Evolutionary conservation across 1,140 invertebrate genomes (phyloP).

Genomic region (Leptinotarsa undecemlineata): DNA sequence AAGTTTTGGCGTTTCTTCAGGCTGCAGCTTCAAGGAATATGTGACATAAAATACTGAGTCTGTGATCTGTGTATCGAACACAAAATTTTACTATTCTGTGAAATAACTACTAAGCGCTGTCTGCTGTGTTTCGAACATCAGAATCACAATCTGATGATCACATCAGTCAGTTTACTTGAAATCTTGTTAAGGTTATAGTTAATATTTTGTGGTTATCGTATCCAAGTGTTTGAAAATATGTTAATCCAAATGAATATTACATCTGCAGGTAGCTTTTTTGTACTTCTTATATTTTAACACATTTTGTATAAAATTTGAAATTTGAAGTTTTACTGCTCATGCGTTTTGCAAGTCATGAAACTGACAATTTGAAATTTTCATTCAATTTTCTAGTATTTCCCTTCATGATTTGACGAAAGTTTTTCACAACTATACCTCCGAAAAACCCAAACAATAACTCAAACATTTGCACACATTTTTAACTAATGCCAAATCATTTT

Average conservation of each 20-base stretch:
- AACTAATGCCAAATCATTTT: too few species aligned
- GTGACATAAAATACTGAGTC: too few species aligned
- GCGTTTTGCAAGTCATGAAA: constrained; percentile 46
- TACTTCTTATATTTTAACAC: background rate
- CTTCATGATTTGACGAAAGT: background rate
- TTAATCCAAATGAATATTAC: constrained; percentile 48
- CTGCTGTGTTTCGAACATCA: too few species aligned
- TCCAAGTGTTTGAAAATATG: background rate
- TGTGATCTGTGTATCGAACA: too few species aligned
- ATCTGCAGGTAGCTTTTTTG: constrained; percentile 42
- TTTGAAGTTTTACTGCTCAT: constrained; percentile 29
- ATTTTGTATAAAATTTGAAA: constrained; percentile 21
- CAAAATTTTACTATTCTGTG: too few species aligned
- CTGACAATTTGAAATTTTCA: constrained; percentile 19
- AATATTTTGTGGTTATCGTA: too few species aligned
- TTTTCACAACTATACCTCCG: background rate
- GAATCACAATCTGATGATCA: too few species aligned
- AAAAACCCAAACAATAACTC: background rate
- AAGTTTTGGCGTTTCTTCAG: too few species aligned
- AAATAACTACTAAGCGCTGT: too few species aligned
- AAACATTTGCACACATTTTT: background rate
- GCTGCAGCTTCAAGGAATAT: too few species aligned
- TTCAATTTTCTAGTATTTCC: background rate
- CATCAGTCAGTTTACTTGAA: too few species aligned
- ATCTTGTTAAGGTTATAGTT: too few species aligned